Conservation (phyloP, 2,888 invertebrate species). For the Drosophila pegasa region DNA sequence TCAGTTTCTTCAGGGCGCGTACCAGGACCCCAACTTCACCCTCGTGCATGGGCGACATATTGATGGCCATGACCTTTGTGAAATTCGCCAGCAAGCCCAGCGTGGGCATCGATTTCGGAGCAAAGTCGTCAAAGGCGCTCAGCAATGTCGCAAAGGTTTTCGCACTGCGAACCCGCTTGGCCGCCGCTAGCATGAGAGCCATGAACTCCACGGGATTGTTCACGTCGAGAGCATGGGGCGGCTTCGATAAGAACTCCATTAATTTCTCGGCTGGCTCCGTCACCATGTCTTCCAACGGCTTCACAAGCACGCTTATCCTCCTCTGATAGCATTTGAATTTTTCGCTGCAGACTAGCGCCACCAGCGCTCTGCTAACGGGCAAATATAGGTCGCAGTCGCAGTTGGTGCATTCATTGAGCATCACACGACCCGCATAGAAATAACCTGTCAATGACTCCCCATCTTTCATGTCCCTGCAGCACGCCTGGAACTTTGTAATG, state of each 20-base stretch:
- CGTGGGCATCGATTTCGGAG: neutral
- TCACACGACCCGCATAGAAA: conserved; percentile 40
- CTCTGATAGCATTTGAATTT: too few species aligned
- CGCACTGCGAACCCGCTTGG: neutral
- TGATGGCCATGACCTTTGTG: conserved; percentile 36
- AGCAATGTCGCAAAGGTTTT: conserved; percentile 1
- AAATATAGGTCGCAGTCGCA: conserved; percentile 40
- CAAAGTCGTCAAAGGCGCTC: neutral
- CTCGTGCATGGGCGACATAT: conserved; percentile 23
- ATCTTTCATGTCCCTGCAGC: too few species aligned
- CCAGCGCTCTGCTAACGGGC: too few species aligned
- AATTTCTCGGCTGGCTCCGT: neutral
- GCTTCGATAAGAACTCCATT: conserved; percentile 2
- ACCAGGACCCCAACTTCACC: neutral
- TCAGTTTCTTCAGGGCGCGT: conserved; percentile 16
- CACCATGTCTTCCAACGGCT: conserved; percentile 11
- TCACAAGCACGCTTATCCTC: conserved; percentile 34
- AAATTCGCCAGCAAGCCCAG: conserved; percentile 48
- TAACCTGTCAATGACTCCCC: too few species aligned
- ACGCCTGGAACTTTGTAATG: conserved; percentile 36
- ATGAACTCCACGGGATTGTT: neutral
- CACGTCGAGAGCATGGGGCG: neutral
- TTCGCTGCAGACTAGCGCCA: too few species aligned
- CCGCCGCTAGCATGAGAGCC: conserved; percentile 22
- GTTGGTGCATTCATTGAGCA: conserved; percentile 41